These are phyloP conservation scores for Idris sp. DNA, from an alignment of 1,140 invertebrate species.

Conservation along the genomic window DNA sequence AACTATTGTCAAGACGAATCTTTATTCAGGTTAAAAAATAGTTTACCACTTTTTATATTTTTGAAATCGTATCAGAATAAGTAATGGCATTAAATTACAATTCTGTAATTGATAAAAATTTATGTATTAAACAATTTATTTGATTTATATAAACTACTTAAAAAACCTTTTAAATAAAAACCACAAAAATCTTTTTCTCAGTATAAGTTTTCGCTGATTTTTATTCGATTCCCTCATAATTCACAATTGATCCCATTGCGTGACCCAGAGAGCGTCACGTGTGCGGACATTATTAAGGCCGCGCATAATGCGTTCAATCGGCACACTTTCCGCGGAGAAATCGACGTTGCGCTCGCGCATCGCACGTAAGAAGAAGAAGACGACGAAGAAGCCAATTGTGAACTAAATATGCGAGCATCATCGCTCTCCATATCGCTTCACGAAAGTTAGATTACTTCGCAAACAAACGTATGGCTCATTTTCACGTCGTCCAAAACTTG, in stretches of 20 bases:
- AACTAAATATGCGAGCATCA: slow-evolving; percentile 40
- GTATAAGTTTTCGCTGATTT: background rate
- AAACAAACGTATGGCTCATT: slow-evolving; percentile 50
- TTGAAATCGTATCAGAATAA: too few species aligned
- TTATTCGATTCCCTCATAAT: slow-evolving; percentile 6
- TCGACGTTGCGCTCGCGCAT: slow-evolving; percentile 26
- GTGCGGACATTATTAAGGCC: slow-evolving; percentile 55
- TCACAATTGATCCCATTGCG: slow-evolving; percentile 39
- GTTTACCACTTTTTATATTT: too few species aligned
- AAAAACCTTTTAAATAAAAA: too few species aligned
- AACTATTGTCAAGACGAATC: too few species aligned
- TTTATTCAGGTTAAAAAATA: too few species aligned
- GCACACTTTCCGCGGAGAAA: slow-evolving; percentile 59
- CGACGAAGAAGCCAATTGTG: slow-evolving; percentile 12
- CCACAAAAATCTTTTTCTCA: too few species aligned
- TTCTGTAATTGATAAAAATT: too few species aligned
- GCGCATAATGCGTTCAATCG: slow-evolving; percentile 55
- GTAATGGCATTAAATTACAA: too few species aligned
- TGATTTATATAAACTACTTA: too few species aligned
- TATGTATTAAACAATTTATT: too few species aligned
- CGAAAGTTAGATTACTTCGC: slow-evolving; percentile 59
- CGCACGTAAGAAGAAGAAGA: slow-evolving; percentile 22
- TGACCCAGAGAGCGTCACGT: slow-evolving; percentile 53
- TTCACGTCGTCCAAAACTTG: slow-evolving; percentile 52
- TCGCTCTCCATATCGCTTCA: slow-evolving; percentile 31